A percentile compares a stretch with the other conserved stretches of the same genome.
These are phyloP conservation scores for Stenotaenia linearis DNA, from an alignment of 2,888 invertebrate species.

Conservation along the genomic window DNA sequence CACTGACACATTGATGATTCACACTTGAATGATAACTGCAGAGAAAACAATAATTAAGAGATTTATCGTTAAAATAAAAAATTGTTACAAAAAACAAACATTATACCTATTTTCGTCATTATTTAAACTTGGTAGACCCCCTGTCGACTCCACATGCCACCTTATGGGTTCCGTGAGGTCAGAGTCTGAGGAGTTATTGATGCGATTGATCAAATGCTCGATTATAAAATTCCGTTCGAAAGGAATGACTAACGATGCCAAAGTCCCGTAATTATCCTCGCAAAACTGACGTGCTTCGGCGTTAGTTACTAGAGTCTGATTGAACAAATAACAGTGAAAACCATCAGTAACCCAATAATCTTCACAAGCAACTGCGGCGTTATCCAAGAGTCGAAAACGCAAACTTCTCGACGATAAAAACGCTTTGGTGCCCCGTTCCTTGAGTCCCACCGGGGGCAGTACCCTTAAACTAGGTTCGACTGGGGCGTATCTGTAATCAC, in stretches of 20 bases:
- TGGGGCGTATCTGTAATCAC: background rate
- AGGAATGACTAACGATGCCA: constrained; percentile 2
- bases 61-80: background rate
- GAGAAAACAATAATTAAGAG: background rate
- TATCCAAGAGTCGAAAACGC: background rate
- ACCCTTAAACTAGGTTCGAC: background rate
- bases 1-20: background rate
- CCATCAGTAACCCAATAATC: constrained; percentile 10
- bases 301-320: background rate
- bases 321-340: constrained; percentile 14
- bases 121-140: background rate
- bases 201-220: background rate
- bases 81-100: background rate
- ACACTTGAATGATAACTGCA: background rate
- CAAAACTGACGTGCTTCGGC: background rate
- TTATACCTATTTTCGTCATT: background rate
- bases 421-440: background rate
- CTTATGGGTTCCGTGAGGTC: background rate
- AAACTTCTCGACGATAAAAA: background rate
- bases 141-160: constrained; percentile 21
- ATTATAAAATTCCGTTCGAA: constrained; percentile 24
- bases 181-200: background rate
- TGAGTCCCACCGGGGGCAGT: background rate
- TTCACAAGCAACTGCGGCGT: background rate
- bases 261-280: background rate